phyloP scores from a whole-genome alignment of 53 echinoderm and acorn worm species.

The Hippasteria phrygiana region DNA sequence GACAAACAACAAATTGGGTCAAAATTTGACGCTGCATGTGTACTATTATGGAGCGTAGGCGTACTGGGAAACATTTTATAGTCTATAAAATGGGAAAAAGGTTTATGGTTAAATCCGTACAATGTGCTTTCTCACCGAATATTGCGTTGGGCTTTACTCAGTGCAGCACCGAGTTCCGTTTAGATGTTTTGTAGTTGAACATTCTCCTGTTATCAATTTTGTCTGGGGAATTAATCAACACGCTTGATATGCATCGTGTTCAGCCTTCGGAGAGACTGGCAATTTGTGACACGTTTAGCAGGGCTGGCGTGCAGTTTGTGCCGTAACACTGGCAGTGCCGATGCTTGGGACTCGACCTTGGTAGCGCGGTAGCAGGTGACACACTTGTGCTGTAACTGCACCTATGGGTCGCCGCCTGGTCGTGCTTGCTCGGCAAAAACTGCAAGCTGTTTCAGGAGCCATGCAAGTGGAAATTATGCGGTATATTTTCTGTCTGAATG shows the following conservation, averaged over 20 bases:
- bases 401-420: not conserved
- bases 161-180: too few relatives aligned
- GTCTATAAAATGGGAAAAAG: too few relatives aligned
- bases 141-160: too few relatives aligned
- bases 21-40: too few relatives aligned
- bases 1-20: too few relatives aligned
- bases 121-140: too few relatives aligned
- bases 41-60: too few relatives aligned
- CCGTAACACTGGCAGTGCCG: slow-evolving; percentile 8
- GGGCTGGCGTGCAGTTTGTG: not conserved
- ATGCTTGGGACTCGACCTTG: slow-evolving; percentile 30
- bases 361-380: slow-evolving; percentile 5
- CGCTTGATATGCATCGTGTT: not conserved
- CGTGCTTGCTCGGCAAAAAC: not conserved
- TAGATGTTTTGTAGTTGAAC: too few relatives aligned
- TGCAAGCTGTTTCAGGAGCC: not conserved
- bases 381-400: slow-evolving; percentile 1
- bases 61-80: too few relatives aligned
- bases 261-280: not conserved
- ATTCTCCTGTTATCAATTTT: not conserved
- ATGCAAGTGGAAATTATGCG: not conserved
- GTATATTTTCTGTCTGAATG: not conserved
- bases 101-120: too few relatives aligned
- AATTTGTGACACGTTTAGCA: slow-evolving; percentile 40
- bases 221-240: slow-evolving; percentile 34